Evolutionary conservation across 1,140 invertebrate species (phyloP), one percentile per base, ranked within the genome.

Genomic region (Tachypleus tridentatus): DNA sequence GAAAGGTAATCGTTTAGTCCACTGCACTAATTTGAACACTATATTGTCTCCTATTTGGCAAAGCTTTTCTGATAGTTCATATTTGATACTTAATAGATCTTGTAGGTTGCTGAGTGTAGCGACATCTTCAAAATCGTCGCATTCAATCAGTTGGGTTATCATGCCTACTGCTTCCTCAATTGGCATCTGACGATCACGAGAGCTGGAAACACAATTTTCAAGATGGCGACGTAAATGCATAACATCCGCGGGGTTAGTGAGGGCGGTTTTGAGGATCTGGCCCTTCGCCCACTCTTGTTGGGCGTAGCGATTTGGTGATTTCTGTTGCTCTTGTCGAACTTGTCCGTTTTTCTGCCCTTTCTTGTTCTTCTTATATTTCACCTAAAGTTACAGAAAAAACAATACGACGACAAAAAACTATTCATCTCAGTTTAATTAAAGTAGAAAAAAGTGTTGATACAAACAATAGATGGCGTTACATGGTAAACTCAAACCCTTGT

Each of bases 291-390:
- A 64, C 51, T 63, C 64, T 6, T 54, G 54, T 50, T 29, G 58
- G 61, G 60, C 56, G 52, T 53, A 51, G 9, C 52, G 56, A 8
- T 49, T 48, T n/a, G 64, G 56, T 11, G 63, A 57, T n/a, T 47
- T 61, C 50, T 54, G 11, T 9, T 10, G 64, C 7, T 67, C 58
- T 10, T 49, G 49, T 5, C 71, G 70, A 50, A 72, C 57, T 51
- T 70, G 68, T 29, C 79, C 82, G 73, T 77, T 81, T n/a, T 69
- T 73, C 9, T 64, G 74, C 52, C 65, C 73, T 75, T 95, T 93
- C 82, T 94, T 94, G 78, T 96, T 91, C 78, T 98, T 98, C 80
- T 96, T 95, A 79, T 98, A 98, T 80, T 97, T 97, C 6, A 97
- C 92, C 86, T 87, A n/a, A 54, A n/a, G n/a, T 54, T 54, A 51